phyloP scores from a whole-genome alignment of 2,888 invertebrate genomes.

The Spilarctia lutea region DNA sequence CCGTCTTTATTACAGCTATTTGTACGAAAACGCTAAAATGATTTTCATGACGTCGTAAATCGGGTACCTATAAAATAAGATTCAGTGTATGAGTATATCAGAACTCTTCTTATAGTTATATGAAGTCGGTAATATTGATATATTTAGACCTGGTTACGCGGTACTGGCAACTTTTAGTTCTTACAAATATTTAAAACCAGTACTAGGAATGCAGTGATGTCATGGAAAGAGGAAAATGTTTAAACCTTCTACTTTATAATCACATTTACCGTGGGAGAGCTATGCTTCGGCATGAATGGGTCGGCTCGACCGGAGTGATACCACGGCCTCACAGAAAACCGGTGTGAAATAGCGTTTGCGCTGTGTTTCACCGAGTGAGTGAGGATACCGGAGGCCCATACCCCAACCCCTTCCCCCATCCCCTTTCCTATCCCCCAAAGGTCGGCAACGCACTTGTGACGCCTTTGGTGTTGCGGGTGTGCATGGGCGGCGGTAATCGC shows the following conservation, averaged over 20 bases:
- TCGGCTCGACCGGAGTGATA: too few relatives aligned
- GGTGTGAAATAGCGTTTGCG: too few relatives aligned
- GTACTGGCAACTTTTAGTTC: not conserved
- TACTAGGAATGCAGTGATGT: not conserved
- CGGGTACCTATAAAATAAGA: conserved; percentile 44
- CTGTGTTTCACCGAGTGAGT: too few relatives aligned
- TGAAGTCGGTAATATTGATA: conserved; percentile 48
- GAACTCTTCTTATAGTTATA: conserved; percentile 19
- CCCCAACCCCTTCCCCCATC: too few relatives aligned
- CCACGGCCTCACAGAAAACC: too few relatives aligned
- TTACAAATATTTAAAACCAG: not conserved
- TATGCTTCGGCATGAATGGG: too few relatives aligned
- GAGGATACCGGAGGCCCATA: too few relatives aligned
- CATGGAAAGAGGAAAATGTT: not conserved
- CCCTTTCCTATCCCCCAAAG: too few relatives aligned
- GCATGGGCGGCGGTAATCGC: too few relatives aligned
- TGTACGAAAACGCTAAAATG: conserved; percentile 47
- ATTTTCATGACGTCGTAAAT: conserved; percentile 56
- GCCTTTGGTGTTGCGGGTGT: too few relatives aligned
- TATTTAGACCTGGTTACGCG: not conserved
- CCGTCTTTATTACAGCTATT: conserved; percentile 28
- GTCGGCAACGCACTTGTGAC: too few relatives aligned
- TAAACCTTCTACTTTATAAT: not conserved
- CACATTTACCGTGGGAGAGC: too few relatives aligned
- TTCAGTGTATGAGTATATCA: conserved; percentile 39